Base-by-base conservation (phyloP, 2,888 invertebrate genomes). In the Cheilosia scutellata region DNA sequence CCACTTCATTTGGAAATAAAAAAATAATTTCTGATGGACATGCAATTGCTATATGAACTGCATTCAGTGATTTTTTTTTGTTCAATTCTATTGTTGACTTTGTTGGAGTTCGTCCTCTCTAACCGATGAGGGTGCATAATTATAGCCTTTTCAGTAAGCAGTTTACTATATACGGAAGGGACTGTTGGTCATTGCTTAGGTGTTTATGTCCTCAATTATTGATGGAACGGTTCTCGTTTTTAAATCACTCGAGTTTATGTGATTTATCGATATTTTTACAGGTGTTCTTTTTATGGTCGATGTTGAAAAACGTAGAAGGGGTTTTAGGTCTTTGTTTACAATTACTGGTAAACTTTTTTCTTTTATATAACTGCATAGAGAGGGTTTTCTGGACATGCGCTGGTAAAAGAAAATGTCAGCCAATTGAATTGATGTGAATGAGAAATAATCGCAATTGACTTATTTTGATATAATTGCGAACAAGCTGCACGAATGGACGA, bases 241-340 rank as follows among this genome's bases (percentile, higher is more conserved):
- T 51, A 77, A 82, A 82, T 82, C 71, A 62, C 40, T 82, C 25
- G 44, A 58, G 66, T 57, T 80, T 82, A 82, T 86, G 86, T 82
- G 86, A 86, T 86, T 86, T 86, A 72, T 77, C 72, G 86, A 82
- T 82, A 77, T 86, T 82, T 82, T 82, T 47, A 86, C 86, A 86
- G 86, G 86, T 86, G 86, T 82, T 86, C 86, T n/a, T 5, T 53
- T 75, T 3, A 16, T 20, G 20, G 20, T 20, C 20, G 20, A 20
- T 20, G 20, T 20, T 20, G 0, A 29, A 49, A 57, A 29, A 65
- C 25, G n/a, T 51, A 27, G 29, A 29, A 31, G 58, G 51, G 66
- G 40, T 29, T 40, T 20, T n/a, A 7, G 25, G 71, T 71, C 76
- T 71, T 71, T 77, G 71, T 75, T 75, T 70, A 63, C 63, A 42